Base-by-base conservation (phyloP, 2,888 invertebrate species). In the Thecocarcelia acutangulata region DNA sequence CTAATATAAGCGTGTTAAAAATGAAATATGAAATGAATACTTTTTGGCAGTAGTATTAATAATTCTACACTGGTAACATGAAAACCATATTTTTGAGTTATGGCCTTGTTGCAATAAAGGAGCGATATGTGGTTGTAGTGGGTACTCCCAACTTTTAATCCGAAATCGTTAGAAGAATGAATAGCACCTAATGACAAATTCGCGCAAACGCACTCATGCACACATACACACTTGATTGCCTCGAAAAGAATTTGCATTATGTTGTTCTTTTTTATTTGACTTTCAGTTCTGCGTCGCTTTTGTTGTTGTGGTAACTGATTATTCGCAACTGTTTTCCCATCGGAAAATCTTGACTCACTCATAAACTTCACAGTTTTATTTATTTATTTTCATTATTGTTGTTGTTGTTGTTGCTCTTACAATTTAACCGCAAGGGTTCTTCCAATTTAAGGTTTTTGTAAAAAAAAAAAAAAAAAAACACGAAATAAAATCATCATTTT, bases 321-420 rank as follows among this genome's bases (percentile, higher is more conserved):
- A 59, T 56, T 80, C 78, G 64, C 75, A 75, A 80, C 76, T 76
- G 73, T 84, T 85, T 85, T 85, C 85, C 85, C 85, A 85, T 85
- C 85, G 85, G 85, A 85, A 84, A 84, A 85, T 83, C 84, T 83
- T 33, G 33, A 33, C 33, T 46, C 37, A 80, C 76, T 80, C 84
- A 79, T 84, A 83, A 83, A 84, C 82, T 76, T 70, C 24, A 72
- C 59, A 82, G 75, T 54, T 82, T 63, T 77, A 64, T 76, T 58
- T 68, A 44, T 72, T 76, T 75, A 44, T 66, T 72, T 64, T 66
- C 63, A 12, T 46, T 24, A 8, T 33, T 58, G 50, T 50, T 50
- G n/a, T 58, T 59, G 48, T 19, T 70, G 19, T 46, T 42, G 58
- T 9, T 68, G 59, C 63, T 56, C 28, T 50, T 56, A 72, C 50